These are phyloP conservation scores for Stenolophus ochropezus DNA, from an alignment of 2,888 invertebrate species.

Conservation along the genomic window DNA sequence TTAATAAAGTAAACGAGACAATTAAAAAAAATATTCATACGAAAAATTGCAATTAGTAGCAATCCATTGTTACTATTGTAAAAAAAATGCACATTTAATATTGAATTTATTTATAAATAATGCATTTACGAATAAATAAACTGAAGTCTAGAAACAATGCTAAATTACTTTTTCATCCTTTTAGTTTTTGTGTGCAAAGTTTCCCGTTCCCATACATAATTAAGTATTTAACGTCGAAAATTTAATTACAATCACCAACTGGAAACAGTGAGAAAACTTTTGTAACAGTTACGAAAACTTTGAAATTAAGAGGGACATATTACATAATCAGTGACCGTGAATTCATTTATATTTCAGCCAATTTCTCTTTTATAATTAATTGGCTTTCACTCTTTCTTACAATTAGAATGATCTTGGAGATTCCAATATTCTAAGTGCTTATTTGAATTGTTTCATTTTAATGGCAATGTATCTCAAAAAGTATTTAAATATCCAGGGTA, in stretches of 20 bases:
- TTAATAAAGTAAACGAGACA: too few species aligned
- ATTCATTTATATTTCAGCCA: neutral
- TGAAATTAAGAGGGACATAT: neutral
- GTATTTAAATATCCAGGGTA: too few species aligned
- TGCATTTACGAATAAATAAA: neutral
- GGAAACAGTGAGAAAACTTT: constrained; percentile 12
- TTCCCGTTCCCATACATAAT: neutral
- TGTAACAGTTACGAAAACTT: neutral
- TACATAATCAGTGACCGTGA: neutral
- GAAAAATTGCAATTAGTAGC: too few species aligned
- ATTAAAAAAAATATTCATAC: too few species aligned
- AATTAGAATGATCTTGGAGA: neutral
- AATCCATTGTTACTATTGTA: too few species aligned
- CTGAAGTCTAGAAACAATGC: neutral
- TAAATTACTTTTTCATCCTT: neutral
- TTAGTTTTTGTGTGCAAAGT: neutral
- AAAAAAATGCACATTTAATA: too few species aligned
- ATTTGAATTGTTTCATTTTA: too few species aligned
- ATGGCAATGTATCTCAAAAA: too few species aligned
- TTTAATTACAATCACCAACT: neutral
- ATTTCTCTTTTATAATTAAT: neutral
- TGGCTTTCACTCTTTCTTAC: neutral
- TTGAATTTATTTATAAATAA: too few species aligned
- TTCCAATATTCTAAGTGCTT: too few species aligned
- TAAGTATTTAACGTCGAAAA: neutral